Evolutionary conservation across 2,888 invertebrate genomes (phyloP), one percentile per base, ranked within the genome.

Genomic region (Cyclophora punctaria): DNA sequence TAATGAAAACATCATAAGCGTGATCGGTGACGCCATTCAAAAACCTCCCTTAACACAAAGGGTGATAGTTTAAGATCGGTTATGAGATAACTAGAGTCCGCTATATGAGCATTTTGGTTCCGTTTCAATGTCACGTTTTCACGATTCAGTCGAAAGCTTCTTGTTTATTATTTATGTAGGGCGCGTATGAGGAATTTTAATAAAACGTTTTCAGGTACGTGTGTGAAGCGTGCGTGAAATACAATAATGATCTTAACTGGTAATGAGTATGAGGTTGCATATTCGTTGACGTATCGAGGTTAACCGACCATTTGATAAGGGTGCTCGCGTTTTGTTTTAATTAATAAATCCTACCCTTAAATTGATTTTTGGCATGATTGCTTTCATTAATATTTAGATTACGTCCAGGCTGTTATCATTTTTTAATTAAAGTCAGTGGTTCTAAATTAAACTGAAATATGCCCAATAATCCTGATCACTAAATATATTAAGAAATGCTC

Each of bases 111-210:
- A 59, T 64, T 75, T 75, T 63, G 59, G 58, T 71, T 73, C 63
- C 56, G 66, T 70, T 72, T 73, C 71, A 72, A 71, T 70, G 75
- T 79, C 78, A 80, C 77, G 77, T 80, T 75, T 71, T 69, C 67
- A 71, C 71, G 73, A 75, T 75, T 75, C 67, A 69, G 69, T 69
- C 65, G 61, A 62, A 69, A 57, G 64, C 64, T 56, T 62, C 64
- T 67, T 73, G 72, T 71, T 75, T 79, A 75, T 76, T 77, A 75
- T 78, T 76, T 75, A 79, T 73, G 66, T 63, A 50, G 56, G 56
- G 57, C 60, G 58, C 66, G 67, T 70, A 67, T 68, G 59, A 57
- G 59, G 69, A 71, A 71, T 75, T 69, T 71, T 69, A 69, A 71
- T 73, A 68, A 64, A 62, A 58, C 50, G 57, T 59, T 59, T 59